phyloP scores from a whole-genome alignment of 2,888 invertebrate species.

The Drosophila sordidula region DNA sequence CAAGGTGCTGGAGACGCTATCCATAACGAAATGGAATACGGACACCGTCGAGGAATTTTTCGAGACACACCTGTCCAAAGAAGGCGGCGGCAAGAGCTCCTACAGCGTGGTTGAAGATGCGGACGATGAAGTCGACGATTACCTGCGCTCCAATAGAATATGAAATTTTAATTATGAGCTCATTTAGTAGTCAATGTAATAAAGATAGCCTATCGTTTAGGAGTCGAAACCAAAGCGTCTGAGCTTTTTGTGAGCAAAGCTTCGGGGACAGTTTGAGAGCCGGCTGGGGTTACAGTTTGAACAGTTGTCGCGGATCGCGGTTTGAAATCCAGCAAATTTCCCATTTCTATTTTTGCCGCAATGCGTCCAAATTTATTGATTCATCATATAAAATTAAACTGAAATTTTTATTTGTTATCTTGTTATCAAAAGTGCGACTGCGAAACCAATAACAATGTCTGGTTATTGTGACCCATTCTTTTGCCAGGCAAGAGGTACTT shows the following conservation, averaged over 20 bases:
- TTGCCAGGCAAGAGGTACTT: conserved; percentile 23
- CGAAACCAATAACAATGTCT: conserved; percentile 46
- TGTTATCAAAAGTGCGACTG: conserved; percentile 46
- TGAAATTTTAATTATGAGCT: conserved; percentile 34
- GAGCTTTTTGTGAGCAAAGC: conserved; percentile 50
- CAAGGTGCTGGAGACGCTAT: conserved; percentile 93
- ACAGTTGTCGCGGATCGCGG: background rate
- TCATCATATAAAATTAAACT: conserved; percentile 55
- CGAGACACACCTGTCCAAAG: conserved; percentile 91
- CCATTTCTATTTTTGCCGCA: conserved; percentile 49
- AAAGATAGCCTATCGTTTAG: conserved; percentile 54
- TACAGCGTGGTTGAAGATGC: conserved; percentile 85
- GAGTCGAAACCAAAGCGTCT: conserved; percentile 18
- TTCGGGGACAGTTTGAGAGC: conserved; percentile 37
- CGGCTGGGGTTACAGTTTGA: conserved; percentile 41
- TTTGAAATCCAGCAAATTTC: conserved; percentile 14
- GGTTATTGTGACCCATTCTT: conserved; percentile 37
- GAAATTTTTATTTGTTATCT: conserved; percentile 56
- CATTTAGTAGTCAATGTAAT: conserved; percentile 40
- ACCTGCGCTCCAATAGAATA: conserved; percentile 64
- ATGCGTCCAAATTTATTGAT: conserved; percentile 58
- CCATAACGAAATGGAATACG: conserved; percentile 99
- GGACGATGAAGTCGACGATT: conserved; percentile 85
- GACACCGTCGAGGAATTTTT: conserved; percentile 99
- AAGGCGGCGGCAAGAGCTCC: conserved; percentile 76